Evolutionary conservation across 1,140 invertebrate species (phyloP).

Genomic region (Uloborus diversus): DNA sequence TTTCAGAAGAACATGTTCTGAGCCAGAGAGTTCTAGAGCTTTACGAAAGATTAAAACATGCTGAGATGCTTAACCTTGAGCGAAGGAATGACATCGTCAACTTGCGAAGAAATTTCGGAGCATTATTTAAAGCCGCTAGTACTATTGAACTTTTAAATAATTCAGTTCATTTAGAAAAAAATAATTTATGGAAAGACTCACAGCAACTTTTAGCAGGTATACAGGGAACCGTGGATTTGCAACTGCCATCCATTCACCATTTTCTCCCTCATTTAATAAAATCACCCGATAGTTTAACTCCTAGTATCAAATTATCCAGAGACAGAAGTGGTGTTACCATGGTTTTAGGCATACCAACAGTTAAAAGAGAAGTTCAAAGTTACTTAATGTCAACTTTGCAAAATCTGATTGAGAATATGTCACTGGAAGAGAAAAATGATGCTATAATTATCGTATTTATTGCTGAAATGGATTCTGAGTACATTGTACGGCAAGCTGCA

Average conservation of each 20-base stretch:
- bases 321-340: slow-evolving; percentile 75
- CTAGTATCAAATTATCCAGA: slow-evolving; percentile 80
- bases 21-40: slow-evolving; percentile 76
- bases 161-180: slow-evolving; percentile 27
- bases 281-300: slow-evolving; percentile 78
- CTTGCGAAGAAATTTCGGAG: slow-evolving; percentile 71
- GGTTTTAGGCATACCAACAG: slow-evolving; percentile 89
- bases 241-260: slow-evolving; percentile 80
- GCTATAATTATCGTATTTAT: slow-evolving; percentile 90
- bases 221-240: slow-evolving; percentile 59
- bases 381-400: slow-evolving; percentile 89
- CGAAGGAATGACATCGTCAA: slow-evolving; percentile 76
- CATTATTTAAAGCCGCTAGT: slow-evolving; percentile 39
- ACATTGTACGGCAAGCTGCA: slow-evolving; percentile 62
- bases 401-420: slow-evolving; percentile 85
- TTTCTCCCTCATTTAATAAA: slow-evolving; percentile 86
- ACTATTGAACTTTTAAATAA: slow-evolving; percentile 23
- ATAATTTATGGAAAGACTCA: slow-evolving; percentile 58
- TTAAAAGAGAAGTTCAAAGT: slow-evolving; percentile 85
- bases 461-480: slow-evolving; percentile 74
- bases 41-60: slow-evolving; percentile 75
- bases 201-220: slow-evolving; percentile 61
- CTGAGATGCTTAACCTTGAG: slow-evolving; percentile 76
- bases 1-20: slow-evolving; percentile 73
- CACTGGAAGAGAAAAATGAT: slow-evolving; percentile 77